Base-by-base conservation (phyloP, 1,140 invertebrate species). In the Centruroides sculpturatus region DNA sequence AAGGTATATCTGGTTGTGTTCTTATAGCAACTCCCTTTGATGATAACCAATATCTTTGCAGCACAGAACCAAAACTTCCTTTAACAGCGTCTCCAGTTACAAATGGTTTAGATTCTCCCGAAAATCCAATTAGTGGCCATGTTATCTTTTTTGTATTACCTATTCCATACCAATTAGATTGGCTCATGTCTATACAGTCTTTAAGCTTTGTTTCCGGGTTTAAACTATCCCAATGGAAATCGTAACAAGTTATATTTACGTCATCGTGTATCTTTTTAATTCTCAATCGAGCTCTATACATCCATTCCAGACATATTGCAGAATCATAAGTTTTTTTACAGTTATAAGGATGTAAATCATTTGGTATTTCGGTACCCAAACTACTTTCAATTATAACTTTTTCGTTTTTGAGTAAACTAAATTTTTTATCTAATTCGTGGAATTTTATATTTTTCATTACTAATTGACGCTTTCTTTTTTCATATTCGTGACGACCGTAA, bases 11-110 rank as follows among this genome's bases (percentile, higher is more conserved):
- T 6, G 86, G 79, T 61, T 86, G 84, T 1, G 92, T 77, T 23
- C 85, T 77, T 13, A 92, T 82, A 0, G 85, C 85, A 11, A 85
- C 85, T 9, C 88, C 89, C 70, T 84, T 84, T 0, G 87, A 89
- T 67, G 84, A 90, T 35, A 92, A 81, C 65, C 92, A 89, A 66
- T 89, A 91, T 41, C 86, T 74, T 56, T 86, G 84, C 0, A 93
- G 69, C 0, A 87, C 85, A 63, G 85, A 85, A 0, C 89, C 86
- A 76, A 87, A 92, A 53, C 51, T 58, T 41, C 57, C 47, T 64
- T 68, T 53, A 58, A 59, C 54, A 47, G 62, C 64, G 64, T 87
- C 83, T 0, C 87, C 88, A 5, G 87, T 91, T 11, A 91, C 78
- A 65, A 92, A 92, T 0, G 89, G 84, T 52, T 61, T 46, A 1